Evolutionary conservation across 2,888 invertebrate species (phyloP).

Genomic region (Erpobdella octoculata): DNA sequence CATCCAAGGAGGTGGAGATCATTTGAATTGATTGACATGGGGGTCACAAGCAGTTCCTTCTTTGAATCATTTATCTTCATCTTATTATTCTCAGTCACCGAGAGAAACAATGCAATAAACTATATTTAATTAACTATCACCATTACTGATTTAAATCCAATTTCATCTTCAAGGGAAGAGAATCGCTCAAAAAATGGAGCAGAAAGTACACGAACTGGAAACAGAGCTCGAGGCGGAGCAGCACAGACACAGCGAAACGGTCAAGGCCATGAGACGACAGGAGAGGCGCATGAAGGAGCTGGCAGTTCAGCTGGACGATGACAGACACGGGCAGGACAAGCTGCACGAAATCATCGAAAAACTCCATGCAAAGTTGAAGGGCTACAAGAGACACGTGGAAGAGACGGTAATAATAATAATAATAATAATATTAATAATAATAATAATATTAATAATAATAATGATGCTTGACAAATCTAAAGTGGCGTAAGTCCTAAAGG

Average conservation of each 20-base stretch:
- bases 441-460: neutral
- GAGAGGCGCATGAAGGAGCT: constrained; percentile 31
- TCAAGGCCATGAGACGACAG: constrained; percentile 30
- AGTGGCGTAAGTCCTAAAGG: too few relatives aligned
- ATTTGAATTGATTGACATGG: too few relatives aligned
- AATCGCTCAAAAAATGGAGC: constrained; percentile 30
- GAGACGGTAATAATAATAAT: constrained; percentile 25
- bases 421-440: too few relatives aligned
- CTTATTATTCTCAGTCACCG: too few relatives aligned
- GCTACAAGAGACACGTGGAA: constrained; percentile 31
- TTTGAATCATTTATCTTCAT: too few relatives aligned
- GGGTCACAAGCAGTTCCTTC: too few relatives aligned
- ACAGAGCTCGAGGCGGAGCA: constrained; percentile 30
- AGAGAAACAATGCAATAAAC: too few relatives aligned
- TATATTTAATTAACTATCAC: too few relatives aligned
- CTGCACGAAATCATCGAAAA: constrained; percentile 32
- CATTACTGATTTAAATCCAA: too few relatives aligned
- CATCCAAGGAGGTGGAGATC: constrained; percentile 26
- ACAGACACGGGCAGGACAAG: constrained; percentile 28
- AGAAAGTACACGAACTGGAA: constrained; percentile 29
- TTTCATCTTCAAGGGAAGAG: constrained; percentile 17
- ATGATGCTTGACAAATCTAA: neutral
- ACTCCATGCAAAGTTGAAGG: constrained; percentile 31
- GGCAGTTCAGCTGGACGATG: constrained; percentile 30
- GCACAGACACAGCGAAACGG: constrained; percentile 29